These are phyloP conservation scores for Troides oblongomaculatus DNA, from an alignment of 2,888 invertebrate species.

Conservation along the genomic window DNA sequence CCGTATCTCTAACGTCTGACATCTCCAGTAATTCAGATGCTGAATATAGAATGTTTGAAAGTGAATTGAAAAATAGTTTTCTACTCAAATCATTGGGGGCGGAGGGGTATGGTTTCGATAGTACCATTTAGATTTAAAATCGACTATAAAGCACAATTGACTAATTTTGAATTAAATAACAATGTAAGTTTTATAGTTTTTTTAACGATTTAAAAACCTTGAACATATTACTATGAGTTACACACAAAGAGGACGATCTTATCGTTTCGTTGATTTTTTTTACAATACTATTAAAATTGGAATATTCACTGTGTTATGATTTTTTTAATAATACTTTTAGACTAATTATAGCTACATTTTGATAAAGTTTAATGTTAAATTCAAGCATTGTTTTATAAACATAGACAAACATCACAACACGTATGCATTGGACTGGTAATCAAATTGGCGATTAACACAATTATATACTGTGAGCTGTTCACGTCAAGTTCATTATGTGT, in stretches of 20 bases:
- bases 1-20: slow-evolving; percentile 38
- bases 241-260: neutral
- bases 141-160: neutral
- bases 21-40: slow-evolving; percentile 43
- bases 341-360: neutral
- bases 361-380: neutral
- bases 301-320: too few relatives aligned
- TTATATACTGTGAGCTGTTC: neutral
- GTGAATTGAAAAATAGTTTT: slow-evolving; percentile 46
- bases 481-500: neutral
- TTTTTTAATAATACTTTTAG: too few relatives aligned
- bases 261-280: neutral
- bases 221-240: neutral
- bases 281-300: too few relatives aligned
- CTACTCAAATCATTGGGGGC: slow-evolving; percentile 37
- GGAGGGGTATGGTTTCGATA: slow-evolving; percentile 45
- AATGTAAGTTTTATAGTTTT: neutral
- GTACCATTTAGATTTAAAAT: slow-evolving; percentile 36
- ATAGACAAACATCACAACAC: neutral
- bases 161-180: slow-evolving; percentile 1
- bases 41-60: slow-evolving; percentile 57
- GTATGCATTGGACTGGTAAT: neutral
- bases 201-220: neutral
- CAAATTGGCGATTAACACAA: neutral
- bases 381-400: neutral